Evolutionary conservation across 2,113 vertebrate genomes (phyloP).

Genomic region (Elephantulus edwardii): DNA sequence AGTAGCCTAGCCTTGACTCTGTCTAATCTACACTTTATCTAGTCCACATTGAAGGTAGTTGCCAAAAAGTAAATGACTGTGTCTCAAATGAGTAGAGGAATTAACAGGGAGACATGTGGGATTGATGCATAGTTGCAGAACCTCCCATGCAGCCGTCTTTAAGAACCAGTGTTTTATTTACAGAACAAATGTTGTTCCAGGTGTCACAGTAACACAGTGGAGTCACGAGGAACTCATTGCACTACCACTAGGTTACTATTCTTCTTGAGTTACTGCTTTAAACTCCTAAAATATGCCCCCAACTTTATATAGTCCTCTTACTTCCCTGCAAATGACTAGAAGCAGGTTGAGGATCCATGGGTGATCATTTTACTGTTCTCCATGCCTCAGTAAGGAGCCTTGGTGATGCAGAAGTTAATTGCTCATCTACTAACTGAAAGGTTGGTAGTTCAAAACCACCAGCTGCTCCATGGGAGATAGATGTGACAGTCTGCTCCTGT

Average conservation of each 20-base stretch:
- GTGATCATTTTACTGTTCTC: background rate
- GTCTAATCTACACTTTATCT: background rate
- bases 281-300: background rate
- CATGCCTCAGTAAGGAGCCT: background rate
- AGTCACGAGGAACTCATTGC: background rate
- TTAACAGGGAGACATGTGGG: background rate
- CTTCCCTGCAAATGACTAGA: conserved; percentile 1
- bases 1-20: background rate
- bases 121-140: background rate
- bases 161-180: background rate
- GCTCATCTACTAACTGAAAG: background rate
- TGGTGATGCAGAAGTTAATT: background rate
- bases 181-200: background rate
- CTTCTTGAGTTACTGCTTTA: background rate
- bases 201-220: background rate
- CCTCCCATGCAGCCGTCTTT: background rate
- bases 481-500: background rate
- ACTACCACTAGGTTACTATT: conserved; percentile 28
- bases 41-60: background rate
- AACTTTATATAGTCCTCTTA: background rate
- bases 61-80: background rate
- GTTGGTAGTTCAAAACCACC: background rate
- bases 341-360: background rate
- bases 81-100: background rate
- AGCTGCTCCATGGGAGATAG: background rate